Evolutionary conservation across 2,113 vertebrate species (phyloP).

Genomic region (Benitochromis conjunctus): DNA sequence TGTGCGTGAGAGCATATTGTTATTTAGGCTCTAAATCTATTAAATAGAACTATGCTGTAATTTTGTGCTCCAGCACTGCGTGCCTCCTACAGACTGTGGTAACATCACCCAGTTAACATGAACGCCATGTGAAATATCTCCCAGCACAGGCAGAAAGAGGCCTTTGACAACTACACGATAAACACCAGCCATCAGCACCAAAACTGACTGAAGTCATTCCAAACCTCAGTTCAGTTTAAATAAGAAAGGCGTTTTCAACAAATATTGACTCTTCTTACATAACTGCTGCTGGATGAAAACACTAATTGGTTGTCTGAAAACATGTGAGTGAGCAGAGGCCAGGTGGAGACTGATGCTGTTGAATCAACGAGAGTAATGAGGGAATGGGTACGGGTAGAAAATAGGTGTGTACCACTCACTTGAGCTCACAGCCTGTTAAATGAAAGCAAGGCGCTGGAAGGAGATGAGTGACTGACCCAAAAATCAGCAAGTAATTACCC

Average conservation of each 20-base stretch:
- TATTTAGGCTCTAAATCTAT: neutral
- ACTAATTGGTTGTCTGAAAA: slow-evolving; percentile 65
- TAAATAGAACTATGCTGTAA: neutral
- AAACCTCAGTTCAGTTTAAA: slow-evolving; percentile 37
- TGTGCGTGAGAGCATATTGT: neutral
- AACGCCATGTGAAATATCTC: slow-evolving; percentile 37
- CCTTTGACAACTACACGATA: slow-evolving; percentile 46
- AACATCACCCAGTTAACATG: slow-evolving; percentile 8
- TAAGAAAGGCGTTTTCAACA: slow-evolving; percentile 64
- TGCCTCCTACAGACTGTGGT: neutral
- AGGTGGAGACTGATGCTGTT: neutral
- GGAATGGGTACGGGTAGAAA: slow-evolving; percentile 13
- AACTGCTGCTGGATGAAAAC: slow-evolving; percentile 63
- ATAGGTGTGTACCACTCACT: slow-evolving; percentile 26
- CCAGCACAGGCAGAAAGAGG: slow-evolving; percentile 49
- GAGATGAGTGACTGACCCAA: neutral
- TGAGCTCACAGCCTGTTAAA: slow-evolving; percentile 13
- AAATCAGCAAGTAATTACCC: neutral
- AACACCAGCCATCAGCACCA: slow-evolving; percentile 25
- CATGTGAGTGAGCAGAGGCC: slow-evolving; percentile 35
- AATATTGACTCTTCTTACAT: slow-evolving; percentile 73
- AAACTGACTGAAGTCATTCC: slow-evolving; percentile 49
- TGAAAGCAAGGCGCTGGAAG: slow-evolving; percentile 12
- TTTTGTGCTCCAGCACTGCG: neutral
- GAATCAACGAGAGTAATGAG: slow-evolving; percentile 15